These are phyloP conservation scores for Dicentrarchus labrax DNA, from an alignment of 2,113 vertebrate genomes.

Conservation along the genomic window DNA sequence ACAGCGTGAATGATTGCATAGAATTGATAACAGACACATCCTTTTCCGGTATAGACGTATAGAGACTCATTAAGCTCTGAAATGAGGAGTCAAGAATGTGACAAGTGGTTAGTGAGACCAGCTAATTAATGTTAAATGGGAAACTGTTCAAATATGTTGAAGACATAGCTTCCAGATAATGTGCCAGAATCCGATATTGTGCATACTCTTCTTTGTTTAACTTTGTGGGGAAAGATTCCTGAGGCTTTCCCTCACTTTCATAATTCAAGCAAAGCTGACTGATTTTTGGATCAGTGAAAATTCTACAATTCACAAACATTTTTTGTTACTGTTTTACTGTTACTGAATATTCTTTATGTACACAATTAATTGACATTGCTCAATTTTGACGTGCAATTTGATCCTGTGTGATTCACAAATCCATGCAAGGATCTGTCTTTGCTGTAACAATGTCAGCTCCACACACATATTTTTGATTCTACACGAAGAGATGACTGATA, in stretches of 20 bases:
- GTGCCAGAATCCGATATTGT: conserved; percentile 16
- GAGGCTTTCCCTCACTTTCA: conserved; percentile 50
- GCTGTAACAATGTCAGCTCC: not conserved
- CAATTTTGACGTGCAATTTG: conserved; percentile 3
- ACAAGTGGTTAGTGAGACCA: conserved; percentile 14
- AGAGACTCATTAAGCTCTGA: conserved; percentile 27
- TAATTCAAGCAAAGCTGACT: conserved; percentile 46
- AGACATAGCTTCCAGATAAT: conserved; percentile 36
- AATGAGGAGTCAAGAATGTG: conserved; percentile 23
- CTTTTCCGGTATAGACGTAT: conserved; percentile 4
- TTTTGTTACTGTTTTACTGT: conserved; percentile 32
- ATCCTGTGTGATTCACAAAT: conserved; percentile 18
- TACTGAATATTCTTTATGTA: conserved; percentile 49
- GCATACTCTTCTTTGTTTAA: conserved; percentile 50
- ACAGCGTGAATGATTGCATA: conserved; percentile 3
- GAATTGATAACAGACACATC: conserved; percentile 24
- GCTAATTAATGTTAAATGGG: conserved; percentile 53
- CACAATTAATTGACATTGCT: conserved; percentile 36
- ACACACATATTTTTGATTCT: not conserved
- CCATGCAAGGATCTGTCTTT: not conserved
- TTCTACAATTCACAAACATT: not conserved
- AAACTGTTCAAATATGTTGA: conserved; percentile 46
- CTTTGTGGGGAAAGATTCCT: conserved; percentile 32
- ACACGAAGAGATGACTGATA: not conserved
- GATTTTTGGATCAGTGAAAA: conserved; percentile 53